Percentiles rank a stretch among this genome's conserved stretches.
phyloP scores from a whole-genome alignment of 2,113 vertebrate genomes.

The Cariama cristata region DNA sequence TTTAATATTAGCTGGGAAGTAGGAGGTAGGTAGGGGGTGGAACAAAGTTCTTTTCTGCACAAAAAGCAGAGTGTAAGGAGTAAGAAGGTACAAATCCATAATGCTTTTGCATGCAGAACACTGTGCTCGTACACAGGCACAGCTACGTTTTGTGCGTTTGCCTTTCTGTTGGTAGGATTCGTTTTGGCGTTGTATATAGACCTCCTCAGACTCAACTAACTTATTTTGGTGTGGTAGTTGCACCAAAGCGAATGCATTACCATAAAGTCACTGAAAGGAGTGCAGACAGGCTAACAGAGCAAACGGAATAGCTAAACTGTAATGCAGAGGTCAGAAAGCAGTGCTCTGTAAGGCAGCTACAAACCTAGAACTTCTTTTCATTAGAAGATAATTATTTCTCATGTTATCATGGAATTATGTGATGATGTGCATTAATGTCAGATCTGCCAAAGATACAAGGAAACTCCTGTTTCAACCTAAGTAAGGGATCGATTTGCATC shows the following conservation, averaged over 20 bases:
- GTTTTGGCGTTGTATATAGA: not conserved
- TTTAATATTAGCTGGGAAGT: constrained; percentile 70
- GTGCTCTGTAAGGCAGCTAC: not conserved
- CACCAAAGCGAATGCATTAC: not conserved
- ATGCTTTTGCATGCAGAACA: not conserved
- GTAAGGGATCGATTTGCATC: not conserved
- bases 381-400: not conserved
- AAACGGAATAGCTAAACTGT: not conserved
- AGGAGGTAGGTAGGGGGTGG: constrained; percentile 62
- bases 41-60: constrained; percentile 46
- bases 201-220: not conserved
- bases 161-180: not conserved
- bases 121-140: not conserved
- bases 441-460: not conserved
- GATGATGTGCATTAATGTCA: not conserved
- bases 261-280: not conserved
- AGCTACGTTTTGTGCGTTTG: not conserved
- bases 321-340: not conserved
- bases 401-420: not conserved
- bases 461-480: not conserved
- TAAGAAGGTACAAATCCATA: not conserved
- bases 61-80: constrained; percentile 5
- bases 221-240: not conserved
- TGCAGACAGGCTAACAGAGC: not conserved
- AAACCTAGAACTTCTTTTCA: not conserved